Conservation (phyloP, 2,113 vertebrate genomes). For the Scolopax mira region DNA sequence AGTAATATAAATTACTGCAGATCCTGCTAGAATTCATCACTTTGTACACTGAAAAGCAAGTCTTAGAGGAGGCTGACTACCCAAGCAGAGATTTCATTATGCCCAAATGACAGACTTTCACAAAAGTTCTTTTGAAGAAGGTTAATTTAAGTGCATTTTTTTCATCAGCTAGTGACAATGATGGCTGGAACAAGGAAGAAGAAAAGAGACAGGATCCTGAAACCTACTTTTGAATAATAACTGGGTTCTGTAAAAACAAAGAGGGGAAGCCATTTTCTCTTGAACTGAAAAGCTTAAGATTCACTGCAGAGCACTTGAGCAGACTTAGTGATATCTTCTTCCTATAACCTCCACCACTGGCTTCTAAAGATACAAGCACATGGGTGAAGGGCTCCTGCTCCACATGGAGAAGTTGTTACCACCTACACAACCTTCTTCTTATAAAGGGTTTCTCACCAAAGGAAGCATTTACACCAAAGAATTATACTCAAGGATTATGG, state of each 20-base stretch:
- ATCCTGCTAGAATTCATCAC: not conserved
- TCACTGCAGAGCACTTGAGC: not conserved
- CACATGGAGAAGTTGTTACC: not conserved
- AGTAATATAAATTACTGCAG: slow-evolving; percentile 38
- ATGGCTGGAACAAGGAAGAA: not conserved
- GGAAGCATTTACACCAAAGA: not conserved
- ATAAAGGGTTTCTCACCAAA: not conserved
- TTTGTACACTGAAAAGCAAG: not conserved
- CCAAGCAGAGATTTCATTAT: not conserved
- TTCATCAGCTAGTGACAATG: not conserved
- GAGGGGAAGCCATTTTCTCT: not conserved
- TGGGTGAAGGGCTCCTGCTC: not conserved
- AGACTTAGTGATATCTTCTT: not conserved
- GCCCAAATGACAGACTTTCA: not conserved
- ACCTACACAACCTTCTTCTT: not conserved
- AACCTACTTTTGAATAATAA: not conserved
- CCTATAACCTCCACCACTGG: not conserved
- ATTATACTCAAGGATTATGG: not conserved
- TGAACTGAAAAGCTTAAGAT: not conserved
- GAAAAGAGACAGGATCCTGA: not conserved
- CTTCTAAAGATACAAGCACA: not conserved
- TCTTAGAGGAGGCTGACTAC: not conserved
- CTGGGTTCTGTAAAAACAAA: not conserved
- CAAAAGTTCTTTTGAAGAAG: not conserved
- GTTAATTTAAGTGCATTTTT: not conserved